phyloP scores from a whole-genome alignment of 2,888 invertebrate species.

The Hypsopygia costalis region DNA sequence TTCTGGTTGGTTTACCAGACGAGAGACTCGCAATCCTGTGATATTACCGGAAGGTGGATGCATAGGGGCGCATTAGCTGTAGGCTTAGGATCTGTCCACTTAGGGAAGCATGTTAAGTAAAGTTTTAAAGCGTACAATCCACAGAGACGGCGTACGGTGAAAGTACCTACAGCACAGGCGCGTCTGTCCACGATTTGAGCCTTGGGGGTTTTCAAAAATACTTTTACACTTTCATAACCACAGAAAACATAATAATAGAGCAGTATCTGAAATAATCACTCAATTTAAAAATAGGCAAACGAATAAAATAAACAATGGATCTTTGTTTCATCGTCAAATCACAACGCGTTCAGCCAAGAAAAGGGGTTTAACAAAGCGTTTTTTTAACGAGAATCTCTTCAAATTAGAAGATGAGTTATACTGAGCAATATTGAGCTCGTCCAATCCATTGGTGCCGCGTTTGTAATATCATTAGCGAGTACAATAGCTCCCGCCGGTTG shows the following conservation, averaged over 20 bases:
- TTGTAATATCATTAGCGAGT: conserved; percentile 15
- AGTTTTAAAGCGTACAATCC: no score
- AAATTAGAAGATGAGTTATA: conserved; percentile 45
- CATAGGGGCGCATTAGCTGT: no score
- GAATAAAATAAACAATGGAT: conserved; percentile 43
- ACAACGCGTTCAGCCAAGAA: conserved; percentile 38
- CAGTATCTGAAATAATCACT: conserved; percentile 6
- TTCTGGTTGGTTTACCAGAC: no score
- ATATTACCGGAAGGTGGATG: no score
- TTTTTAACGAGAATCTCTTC: conserved; percentile 43
- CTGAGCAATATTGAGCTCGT: conserved; percentile 9
- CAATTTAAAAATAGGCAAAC: conserved; percentile 25
- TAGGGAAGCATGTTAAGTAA: no score
- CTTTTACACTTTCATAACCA: no score
- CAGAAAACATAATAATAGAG: background rate
- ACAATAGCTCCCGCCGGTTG: conserved; percentile 13
- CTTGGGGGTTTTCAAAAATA: no score
- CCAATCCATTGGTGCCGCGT: conserved; percentile 8
- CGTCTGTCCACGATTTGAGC: no score
- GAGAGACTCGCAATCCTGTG: no score
- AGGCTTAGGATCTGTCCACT: no score
- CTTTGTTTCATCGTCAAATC: conserved; percentile 52
- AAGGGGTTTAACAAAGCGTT: conserved; percentile 40
- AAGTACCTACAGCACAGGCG: no score
- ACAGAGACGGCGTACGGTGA: no score